Conservation (phyloP, 2,797 vertebrate genomes). For the Labeo calbasu region DNA sequence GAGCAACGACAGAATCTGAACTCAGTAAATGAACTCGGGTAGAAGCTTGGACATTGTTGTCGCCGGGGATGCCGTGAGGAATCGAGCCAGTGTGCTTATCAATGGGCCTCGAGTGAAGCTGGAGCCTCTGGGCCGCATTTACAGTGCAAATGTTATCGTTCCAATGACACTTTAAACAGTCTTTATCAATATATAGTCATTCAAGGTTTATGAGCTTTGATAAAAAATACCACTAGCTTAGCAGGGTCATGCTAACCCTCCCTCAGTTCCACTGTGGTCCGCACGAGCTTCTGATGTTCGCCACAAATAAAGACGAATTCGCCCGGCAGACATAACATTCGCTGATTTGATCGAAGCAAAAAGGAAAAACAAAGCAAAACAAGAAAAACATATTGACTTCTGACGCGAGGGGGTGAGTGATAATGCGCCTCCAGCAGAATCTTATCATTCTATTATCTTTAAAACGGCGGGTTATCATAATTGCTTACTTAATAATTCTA, state of each 20-base stretch:
- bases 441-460: constrained; percentile 83
- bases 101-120: constrained; percentile 65
- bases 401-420: constrained; percentile 67
- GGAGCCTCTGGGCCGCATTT: constrained; percentile 77
- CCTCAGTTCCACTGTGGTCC: constrained; percentile 36
- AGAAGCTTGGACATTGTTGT: not conserved
- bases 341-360: constrained; percentile 21
- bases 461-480: constrained; percentile 83
- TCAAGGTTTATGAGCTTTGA: constrained; percentile 99
- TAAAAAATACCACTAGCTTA: constrained; percentile 90
- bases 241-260: constrained; percentile 80
- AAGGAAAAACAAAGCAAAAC: constrained; percentile 45
- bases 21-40: not conserved
- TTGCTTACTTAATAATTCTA: constrained; percentile 90
- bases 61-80: constrained; percentile 6
- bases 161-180: constrained; percentile 96
- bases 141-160: constrained; percentile 90
- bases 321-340: constrained; percentile 44
- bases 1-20: not conserved
- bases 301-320: constrained; percentile 52
- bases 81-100: constrained; percentile 70
- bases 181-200: constrained; percentile 97
- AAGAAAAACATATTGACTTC: constrained; percentile 67
- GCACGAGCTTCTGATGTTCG: constrained; percentile 43
- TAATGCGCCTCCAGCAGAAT: constrained; percentile 67